Evolutionary conservation across 2,888 invertebrate species (phyloP), one percentile per base, ranked within the genome.

Genomic region (Cryptus viduatorius): DNA sequence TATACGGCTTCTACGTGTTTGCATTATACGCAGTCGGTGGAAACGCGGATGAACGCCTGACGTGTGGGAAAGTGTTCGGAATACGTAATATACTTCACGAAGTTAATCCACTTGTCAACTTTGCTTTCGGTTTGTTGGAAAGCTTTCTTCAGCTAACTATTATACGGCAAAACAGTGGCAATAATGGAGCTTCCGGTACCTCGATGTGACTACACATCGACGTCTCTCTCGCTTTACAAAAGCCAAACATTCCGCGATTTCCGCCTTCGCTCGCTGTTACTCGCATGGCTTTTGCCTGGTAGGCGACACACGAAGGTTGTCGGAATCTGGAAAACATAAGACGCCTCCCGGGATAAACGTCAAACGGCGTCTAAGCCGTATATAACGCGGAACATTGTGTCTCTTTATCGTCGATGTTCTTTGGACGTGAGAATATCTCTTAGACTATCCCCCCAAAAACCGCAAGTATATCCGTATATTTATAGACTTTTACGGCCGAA

Each of bases 51-150:
- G 64, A 68, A 61, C 46, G 50, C 67, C 31, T 44, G 76, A 59
- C 68, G 68, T 50, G 44, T 7, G 73, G 67, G 68, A 61, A 79
- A 83, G 79, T 75, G 83, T 75, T 56, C 67, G 73, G 83, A 83
- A 83, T 83, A 79, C 79, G 79, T 79, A 83, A 83, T 83, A 75
- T 71, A 24, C 61, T 48, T 46, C 53, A 37, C 37, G 3, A 12
- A 24, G 73, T 65, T 83, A 73, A 83, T 79, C 83, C 83, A 75
- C 83, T 83, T 83, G 79, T 75, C 83, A 79, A 83, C 75, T 83
- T 79, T 75, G 78, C 68, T 67, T 42, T 64, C 75, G 46, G 53
- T 44, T 85, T 12, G 53, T 76, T 44, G 46, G 61, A n/a, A 46
- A 68, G 68, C 68, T 68, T 46, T 65, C 44, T 42, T 3, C 42